Evolutionary conservation across 2,113 vertebrate genomes (phyloP), one percentile per base, ranked within the genome.

Genomic region (Seriola rivoliana): DNA sequence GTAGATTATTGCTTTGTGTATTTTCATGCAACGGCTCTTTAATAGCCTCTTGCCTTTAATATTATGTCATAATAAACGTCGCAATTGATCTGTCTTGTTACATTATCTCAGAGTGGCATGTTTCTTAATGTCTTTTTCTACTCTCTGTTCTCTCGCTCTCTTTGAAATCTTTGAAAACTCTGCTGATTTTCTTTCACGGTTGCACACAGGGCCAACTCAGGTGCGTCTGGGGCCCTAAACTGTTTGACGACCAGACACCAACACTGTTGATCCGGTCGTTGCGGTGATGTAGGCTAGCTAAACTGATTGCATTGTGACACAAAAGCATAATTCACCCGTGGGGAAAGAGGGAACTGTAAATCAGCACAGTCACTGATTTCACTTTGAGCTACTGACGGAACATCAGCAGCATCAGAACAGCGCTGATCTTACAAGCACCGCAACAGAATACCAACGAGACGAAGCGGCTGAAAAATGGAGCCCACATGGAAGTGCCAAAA

Each of bases 41-140:
- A 58, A 72, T 5, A 59, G 48, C 46, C 50, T 36, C 54, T 29
- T 65, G 64, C 19, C 14, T 57, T 82, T 62, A 44, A 82, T 74
- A 40, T 71, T 52, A 65, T 50, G 36, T 70, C 60, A 29, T 46
- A 64, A 70, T 71, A 32, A 44, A 36, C 66, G 40, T 34, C 4
- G 0, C 14, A 58, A 38, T 67, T 23, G 69, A 74, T 72, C 23
- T 34, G 57, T 40, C 50, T 52, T 10, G 19, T 52, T 52, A 52
- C 50, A 36, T 66, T 62, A 36, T 68, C 19, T 60, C 38, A 21
- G n/a, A 34, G 23, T 60, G 19, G n/a, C 38, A 29, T 3, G 50
- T 17, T 42, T 25, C 58, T 23, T 25, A 9, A 55, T 23, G 48
- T 60, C 16, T 60, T 36, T 2, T 67, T 34, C 5, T 48, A 0